Percentiles rank a stretch among this genome's conserved stretches.
phyloP scores from a whole-genome alignment of 2,888 invertebrate genomes.

The Branchipolynoe longqiensis region DNA sequence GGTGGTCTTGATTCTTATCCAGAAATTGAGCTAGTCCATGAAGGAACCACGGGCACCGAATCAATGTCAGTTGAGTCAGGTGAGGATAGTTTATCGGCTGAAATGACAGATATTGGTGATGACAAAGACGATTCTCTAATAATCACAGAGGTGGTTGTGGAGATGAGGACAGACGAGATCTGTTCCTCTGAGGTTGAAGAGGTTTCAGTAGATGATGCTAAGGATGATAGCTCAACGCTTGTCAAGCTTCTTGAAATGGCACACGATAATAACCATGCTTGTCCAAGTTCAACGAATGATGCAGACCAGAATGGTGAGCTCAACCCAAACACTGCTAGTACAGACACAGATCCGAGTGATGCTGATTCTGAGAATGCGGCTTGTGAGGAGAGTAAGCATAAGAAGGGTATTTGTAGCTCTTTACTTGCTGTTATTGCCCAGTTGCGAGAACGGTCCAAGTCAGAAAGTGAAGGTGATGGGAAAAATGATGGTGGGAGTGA shows the following conservation, averaged over 20 bases:
- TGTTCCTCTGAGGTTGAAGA: not conserved
- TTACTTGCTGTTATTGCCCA: slow-evolving; percentile 81
- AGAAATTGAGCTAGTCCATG: too few relatives aligned
- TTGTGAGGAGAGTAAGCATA: slow-evolving; percentile 38
- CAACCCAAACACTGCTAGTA: not conserved
- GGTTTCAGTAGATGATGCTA: not conserved
- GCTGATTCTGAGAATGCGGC: slow-evolving; percentile 25
- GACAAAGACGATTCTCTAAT: slow-evolving; percentile 6
- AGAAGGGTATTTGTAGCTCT: slow-evolving; percentile 79
- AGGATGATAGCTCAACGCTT: not conserved
- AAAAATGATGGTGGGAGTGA: slow-evolving; percentile 25
- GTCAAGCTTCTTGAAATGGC: slow-evolving; percentile 70
- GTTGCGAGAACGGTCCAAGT: slow-evolving; percentile 74
- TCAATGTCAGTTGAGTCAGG: not conserved
- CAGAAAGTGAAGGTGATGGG: slow-evolving; percentile 72
- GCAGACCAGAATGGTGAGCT: not conserved
- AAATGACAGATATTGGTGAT: not conserved
- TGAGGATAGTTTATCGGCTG: not conserved
- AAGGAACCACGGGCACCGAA: not conserved
- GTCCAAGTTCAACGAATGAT: slow-evolving; percentile 63
- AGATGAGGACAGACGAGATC: not conserved
- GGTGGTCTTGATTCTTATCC: too few relatives aligned
- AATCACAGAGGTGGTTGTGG: slow-evolving; percentile 3
- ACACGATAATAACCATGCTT: slow-evolving; percentile 72
- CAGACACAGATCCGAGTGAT: slow-evolving; percentile 33